Base-by-base conservation (phyloP, 2,113 vertebrate species). In the Corythornis madagascariensis region DNA sequence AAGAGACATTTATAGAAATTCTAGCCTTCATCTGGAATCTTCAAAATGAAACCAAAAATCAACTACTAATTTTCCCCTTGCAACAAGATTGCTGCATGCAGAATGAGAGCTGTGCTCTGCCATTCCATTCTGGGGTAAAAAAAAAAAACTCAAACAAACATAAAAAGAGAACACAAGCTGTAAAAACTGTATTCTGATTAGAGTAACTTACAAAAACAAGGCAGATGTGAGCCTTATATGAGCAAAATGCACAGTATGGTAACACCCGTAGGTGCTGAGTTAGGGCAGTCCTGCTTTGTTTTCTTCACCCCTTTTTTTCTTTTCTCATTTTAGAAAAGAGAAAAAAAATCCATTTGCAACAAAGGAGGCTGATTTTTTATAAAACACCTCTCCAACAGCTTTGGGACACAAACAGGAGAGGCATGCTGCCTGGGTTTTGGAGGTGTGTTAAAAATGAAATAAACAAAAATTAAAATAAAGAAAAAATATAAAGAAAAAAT, bases 361-460 rank as follows among this genome's bases (percentile, higher is more conserved):
- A 16, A 25, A 18, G 4, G 9, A 9, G 6, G 21, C 10, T 18
- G 50, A 6, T 7, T 26, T 55, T 28, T 4, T 31, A 0, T 4
- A 24, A 16, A 24, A 16, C 24, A 20, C 2, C 7, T 24, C 8
- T 13, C 31, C 50, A 6, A 7, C 5, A 4, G 35, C 52, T 20
- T 20, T 9, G 57, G 14, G 47, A 25, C 75, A 15, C 38, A 14
- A 38, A 13, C 38, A 16, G 28, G n/a, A 11, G 19, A 42, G 21
- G 8, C 3, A 11, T 1, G 53, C 13, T 28, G 5, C 5, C 4
- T 1, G 24, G 35, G 29, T 19, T 74, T 13, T 1, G 12, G 3
- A 11, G 35, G 8, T 16, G 4, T 2, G 29, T 35, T 53, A 18
- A 7, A 70, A 53, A 6, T 7, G 38, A 38, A 38, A 38, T 38